Evolutionary conservation across 1,140 invertebrate species (phyloP).

Genomic region (Penaeus vannamei): DNA sequence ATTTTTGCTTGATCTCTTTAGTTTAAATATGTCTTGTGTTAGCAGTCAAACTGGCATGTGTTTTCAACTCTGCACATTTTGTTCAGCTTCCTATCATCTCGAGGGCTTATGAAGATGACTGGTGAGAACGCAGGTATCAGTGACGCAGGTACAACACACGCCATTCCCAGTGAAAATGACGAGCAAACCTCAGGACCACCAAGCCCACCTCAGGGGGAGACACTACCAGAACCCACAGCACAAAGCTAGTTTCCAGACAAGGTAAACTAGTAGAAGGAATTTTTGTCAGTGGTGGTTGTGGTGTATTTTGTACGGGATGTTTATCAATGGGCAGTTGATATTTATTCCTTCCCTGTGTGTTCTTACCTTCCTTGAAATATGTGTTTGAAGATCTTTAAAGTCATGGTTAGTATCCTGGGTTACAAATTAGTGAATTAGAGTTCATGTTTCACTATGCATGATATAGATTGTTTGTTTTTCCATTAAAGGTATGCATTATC

Average conservation of each 20-base stretch:
- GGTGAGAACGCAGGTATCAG: slow-evolving; percentile 12
- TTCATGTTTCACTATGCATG: too few species aligned
- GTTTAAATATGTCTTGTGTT: neutral
- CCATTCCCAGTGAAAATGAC: slow-evolving; percentile 31
- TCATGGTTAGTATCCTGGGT: too few species aligned
- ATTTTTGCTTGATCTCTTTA: neutral
- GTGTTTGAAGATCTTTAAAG: too few species aligned
- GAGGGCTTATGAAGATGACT: slow-evolving; percentile 50
- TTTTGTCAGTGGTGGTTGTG: too few species aligned
- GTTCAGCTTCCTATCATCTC: slow-evolving; percentile 57
- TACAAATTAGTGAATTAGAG: too few species aligned
- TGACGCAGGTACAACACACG: slow-evolving; percentile 42
- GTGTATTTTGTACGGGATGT: too few species aligned
- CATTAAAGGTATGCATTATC: too few species aligned
- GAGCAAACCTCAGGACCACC: neutral
- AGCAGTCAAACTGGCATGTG: slow-evolving; percentile 39
- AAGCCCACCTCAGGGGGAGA: neutral
- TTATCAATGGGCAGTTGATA: too few species aligned
- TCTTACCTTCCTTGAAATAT: too few species aligned
- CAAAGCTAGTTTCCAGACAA: slow-evolving; percentile 30
- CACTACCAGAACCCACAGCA: slow-evolving; percentile 4
- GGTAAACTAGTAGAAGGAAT: too few species aligned
- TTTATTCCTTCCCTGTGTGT: too few species aligned
- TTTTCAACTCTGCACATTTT: slow-evolving; percentile 47
- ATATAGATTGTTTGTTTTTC: too few species aligned